Evolutionary conservation across 2,888 invertebrate genomes (phyloP), one percentile per base, ranked within the genome.

Genomic region (Lissocephala sabroskyi): DNA sequence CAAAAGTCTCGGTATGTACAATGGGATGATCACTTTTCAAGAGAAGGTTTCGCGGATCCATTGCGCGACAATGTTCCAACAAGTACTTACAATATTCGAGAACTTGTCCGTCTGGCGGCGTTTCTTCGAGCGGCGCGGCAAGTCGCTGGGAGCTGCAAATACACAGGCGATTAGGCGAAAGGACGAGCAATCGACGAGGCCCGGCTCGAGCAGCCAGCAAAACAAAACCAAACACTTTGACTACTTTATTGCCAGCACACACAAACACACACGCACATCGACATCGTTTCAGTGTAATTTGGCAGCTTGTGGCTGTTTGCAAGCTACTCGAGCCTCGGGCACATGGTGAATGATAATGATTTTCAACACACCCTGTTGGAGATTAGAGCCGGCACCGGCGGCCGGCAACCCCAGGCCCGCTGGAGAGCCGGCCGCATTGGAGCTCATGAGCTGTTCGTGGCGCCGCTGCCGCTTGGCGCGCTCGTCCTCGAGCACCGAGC

Each of bases 21-120:
- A 17, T 2, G 3, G 26, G 44, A 32, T 40, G 59, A 73, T 65
- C 74, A 75, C 63, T 79, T 67, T 65, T 65, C 77, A 68, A 59
- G 46, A 47, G 16, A 16, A 16, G 2, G 14, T 57, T n/a, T n/a
- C n/a, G 59, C 44, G 47, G 52, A 19, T 52, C 41, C 16, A 45
- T 50, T 50, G 13, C 50, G 41, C 49, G 47, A 41, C 39, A 17
- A 14, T 49, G 52, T 54, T 47, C 53, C 62, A 66, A 64, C 65
- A 66, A 58, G 67, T 84, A 87, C 89, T 89, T 86, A 89, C 89
- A 85, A 89, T 88, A 73, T 87, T 88, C 32, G 87, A 85, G 46
- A 87, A 86, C 80, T 89, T 89, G 65, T 90, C 90, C 13, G 87
- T 85, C 58, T 89, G 89, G 49, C 89, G 86, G 53, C 90, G 85